Conservation (phyloP, 2,113 vertebrate genomes). For the Catharus minimus region DNA sequence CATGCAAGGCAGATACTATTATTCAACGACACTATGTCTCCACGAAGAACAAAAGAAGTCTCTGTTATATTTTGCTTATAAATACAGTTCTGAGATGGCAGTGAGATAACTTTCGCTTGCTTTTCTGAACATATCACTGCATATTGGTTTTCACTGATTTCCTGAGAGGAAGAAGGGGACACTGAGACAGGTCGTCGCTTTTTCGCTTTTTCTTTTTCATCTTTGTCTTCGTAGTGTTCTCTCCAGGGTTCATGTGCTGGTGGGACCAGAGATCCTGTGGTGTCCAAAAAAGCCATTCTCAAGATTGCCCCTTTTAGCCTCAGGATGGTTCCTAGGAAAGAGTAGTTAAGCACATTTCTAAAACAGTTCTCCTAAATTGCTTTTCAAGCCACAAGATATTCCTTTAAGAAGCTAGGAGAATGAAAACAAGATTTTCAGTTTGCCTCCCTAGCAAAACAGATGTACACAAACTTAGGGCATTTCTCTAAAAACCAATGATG, state of each 20-base stretch:
- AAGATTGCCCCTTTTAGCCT: constrained; percentile 91
- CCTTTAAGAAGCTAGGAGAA: not conserved
- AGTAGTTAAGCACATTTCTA: constrained; percentile 13
- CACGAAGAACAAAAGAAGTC: constrained; percentile 94
- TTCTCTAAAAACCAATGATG: not conserved
- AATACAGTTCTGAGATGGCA: constrained; percentile 94
- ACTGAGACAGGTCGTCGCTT: constrained; percentile 94
- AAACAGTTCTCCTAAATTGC: not conserved
- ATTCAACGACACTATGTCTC: constrained; percentile 90
- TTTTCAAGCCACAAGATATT: not conserved
- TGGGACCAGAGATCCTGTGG: constrained; percentile 83
- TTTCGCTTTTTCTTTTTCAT: constrained; percentile 89
- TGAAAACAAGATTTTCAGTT: not conserved
- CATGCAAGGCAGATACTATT: constrained; percentile 91
- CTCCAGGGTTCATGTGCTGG: constrained; percentile 89
- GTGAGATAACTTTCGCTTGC: constrained; percentile 94
- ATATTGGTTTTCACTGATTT: constrained; percentile 93
- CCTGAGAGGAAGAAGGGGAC: constrained; percentile 94
- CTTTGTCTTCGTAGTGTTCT: constrained; percentile 90
- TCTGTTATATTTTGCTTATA: constrained; percentile 98
- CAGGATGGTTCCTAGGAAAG: constrained; percentile 86
- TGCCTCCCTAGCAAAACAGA: not conserved
- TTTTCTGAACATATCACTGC: constrained; percentile 98
- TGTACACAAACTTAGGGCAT: not conserved
- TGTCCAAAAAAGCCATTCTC: constrained; percentile 93